Conservation (phyloP, 2,797 vertebrate species). For the Microctenopoma steveboyesi region DNA sequence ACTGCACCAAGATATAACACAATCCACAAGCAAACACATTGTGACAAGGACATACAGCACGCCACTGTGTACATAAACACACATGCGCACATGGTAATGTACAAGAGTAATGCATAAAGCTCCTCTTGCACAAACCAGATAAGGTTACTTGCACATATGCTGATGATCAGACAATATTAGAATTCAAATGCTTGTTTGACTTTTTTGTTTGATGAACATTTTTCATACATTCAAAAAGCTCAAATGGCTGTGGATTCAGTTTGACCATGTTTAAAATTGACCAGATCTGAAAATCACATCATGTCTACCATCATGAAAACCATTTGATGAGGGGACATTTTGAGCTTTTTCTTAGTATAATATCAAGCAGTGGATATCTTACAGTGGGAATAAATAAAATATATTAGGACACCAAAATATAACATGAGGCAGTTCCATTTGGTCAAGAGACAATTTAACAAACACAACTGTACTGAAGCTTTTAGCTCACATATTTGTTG, state of each 20-base stretch:
- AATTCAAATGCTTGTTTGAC: slow-evolving; percentile 5
- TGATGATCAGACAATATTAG: slow-evolving; percentile 6
- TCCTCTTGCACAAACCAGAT: slow-evolving; percentile 24
- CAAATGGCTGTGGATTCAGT: slow-evolving; percentile 5
- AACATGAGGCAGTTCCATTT: neutral
- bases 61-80: slow-evolving; percentile 31
- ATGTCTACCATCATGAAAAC: slow-evolving; percentile 5
- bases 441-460: neutral
- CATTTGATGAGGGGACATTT: neutral
- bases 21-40: slow-evolving; percentile 68
- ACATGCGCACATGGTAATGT: slow-evolving; percentile 17
- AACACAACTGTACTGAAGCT: neutral
- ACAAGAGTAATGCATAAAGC: slow-evolving; percentile 38
- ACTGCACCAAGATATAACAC: slow-evolving; percentile 70
- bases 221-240: neutral
- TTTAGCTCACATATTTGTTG: slow-evolving; percentile 50
- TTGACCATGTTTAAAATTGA: slow-evolving; percentile 9
- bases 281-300: slow-evolving; percentile 14
- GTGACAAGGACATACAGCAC: slow-evolving; percentile 73
- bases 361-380: neutral
- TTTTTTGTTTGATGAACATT: neutral
- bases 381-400: neutral
- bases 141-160: slow-evolving; percentile 30
- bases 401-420: neutral
- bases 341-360: neutral